A percentile compares a stretch with the other conserved stretches of the same genome.
These are phyloP conservation scores for Phyllotis vaccarum DNA, from an alignment of 2,797 vertebrate species.

Conservation along the genomic window DNA sequence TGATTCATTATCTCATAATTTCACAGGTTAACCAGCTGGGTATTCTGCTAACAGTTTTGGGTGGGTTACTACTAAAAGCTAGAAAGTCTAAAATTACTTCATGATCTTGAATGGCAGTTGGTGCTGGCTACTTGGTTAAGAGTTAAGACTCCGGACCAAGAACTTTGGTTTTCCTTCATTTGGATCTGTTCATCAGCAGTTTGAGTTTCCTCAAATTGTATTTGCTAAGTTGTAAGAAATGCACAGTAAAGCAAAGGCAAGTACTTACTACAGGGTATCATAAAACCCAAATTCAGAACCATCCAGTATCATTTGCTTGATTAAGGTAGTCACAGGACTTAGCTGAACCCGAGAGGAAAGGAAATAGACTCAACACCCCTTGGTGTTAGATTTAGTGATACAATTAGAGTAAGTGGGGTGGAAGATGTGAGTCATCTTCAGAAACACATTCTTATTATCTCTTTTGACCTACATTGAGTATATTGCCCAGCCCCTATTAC, in stretches of 20 bases:
- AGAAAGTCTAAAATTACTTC: slow-evolving; percentile 29
- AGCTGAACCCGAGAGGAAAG: not conserved
- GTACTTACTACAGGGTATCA: not conserved
- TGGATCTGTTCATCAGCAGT: not conserved
- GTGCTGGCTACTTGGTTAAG: not conserved
- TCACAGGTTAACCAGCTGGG: not conserved
- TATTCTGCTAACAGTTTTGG: not conserved
- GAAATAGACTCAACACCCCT: not conserved
- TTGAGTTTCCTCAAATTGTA: slow-evolving; percentile 32
- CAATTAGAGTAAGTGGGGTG: not conserved
- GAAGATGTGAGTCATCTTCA: not conserved
- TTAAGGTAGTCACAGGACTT: not conserved
- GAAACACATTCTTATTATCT: slow-evolving; percentile 19
- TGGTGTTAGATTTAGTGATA: not conserved
- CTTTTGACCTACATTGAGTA: slow-evolving; percentile 1
- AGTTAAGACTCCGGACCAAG: not conserved
- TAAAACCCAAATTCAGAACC: not conserved
- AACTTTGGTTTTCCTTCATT: slow-evolving; percentile 12
- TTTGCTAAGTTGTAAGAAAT: slow-evolving; percentile 11
- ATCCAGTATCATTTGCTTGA: slow-evolving; percentile 9
- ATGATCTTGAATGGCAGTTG: not conserved
- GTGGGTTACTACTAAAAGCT: not conserved
- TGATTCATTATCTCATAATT: slow-evolving; percentile 33
- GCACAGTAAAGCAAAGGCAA: not conserved
- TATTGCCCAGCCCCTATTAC: not conserved